A percentile compares a stretch with the other conserved stretches of the same genome.
These are phyloP conservation scores for Forbesichthys papilliferus DNA, from an alignment of 2,113 vertebrate species.

Conservation along the genomic window DNA sequence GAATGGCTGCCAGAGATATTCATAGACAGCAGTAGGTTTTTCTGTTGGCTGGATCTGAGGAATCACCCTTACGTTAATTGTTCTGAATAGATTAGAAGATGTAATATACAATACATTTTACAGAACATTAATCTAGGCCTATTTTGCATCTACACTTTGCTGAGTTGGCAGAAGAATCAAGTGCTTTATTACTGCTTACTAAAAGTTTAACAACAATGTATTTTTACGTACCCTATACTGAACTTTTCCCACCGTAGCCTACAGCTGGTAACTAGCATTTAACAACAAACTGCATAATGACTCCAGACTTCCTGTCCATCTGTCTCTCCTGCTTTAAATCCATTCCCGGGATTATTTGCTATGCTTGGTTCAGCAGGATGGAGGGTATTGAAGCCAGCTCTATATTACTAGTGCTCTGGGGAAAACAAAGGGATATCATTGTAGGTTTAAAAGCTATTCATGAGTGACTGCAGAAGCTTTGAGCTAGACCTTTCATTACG, in stretches of 20 bases:
- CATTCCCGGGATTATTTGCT: neutral
- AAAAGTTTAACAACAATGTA: too few relatives aligned
- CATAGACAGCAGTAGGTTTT: slow-evolving; percentile 62
- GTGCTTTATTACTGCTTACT: too few relatives aligned
- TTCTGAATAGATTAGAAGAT: slow-evolving; percentile 28
- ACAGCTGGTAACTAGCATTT: slow-evolving; percentile 35
- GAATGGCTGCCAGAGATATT: slow-evolving; percentile 65
- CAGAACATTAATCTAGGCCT: too few relatives aligned
- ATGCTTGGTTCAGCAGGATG: neutral
- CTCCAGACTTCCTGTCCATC: slow-evolving; percentile 21
- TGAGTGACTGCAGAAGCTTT: slow-evolving; percentile 12
- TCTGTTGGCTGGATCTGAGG: slow-evolving; percentile 47
- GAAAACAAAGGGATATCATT: slow-evolving; percentile 4
- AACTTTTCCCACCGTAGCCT: too few relatives aligned
- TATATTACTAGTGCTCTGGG: neutral
- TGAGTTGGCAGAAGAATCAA: too few relatives aligned
- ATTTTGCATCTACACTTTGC: too few relatives aligned
- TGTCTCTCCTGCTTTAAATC: slow-evolving; percentile 19
- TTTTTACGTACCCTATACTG: too few relatives aligned
- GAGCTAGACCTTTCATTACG: slow-evolving; percentile 9
- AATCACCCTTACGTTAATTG: slow-evolving; percentile 39
- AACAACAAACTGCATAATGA: slow-evolving; percentile 19
- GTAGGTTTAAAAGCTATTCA: slow-evolving; percentile 17
- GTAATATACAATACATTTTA: neutral
- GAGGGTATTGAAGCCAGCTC: slow-evolving; percentile 26